Evolutionary conservation across 2,888 invertebrate species (phyloP).

Genomic region (Isotomurus palustris): DNA sequence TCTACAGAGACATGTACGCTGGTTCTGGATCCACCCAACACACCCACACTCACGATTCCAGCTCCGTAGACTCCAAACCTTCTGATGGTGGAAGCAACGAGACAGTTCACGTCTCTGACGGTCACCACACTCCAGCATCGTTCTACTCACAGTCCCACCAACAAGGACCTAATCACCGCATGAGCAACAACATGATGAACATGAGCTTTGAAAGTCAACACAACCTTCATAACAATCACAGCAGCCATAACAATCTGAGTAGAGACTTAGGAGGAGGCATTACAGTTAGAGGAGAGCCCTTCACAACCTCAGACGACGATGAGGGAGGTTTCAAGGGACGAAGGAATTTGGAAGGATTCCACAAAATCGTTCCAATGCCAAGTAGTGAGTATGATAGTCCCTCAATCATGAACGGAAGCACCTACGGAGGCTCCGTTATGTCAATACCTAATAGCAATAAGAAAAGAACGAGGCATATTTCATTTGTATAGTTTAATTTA

Average conservation of each 20-base stretch:
- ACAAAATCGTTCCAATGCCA: slow-evolving; percentile 45
- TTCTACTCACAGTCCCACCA: slow-evolving; percentile 32
- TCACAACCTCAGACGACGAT: slow-evolving; percentile 42
- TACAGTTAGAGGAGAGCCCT: slow-evolving; percentile 23
- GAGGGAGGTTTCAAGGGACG: slow-evolving; percentile 41
- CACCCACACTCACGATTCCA: slow-evolving; percentile 43
- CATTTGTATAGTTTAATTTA: slow-evolving; percentile 36
- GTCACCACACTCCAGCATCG: slow-evolving; percentile 39
- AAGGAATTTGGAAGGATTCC: slow-evolving; percentile 38
- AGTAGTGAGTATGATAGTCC: slow-evolving; percentile 45
- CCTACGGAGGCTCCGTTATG: slow-evolving; percentile 44
- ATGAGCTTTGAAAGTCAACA: slow-evolving; percentile 19
- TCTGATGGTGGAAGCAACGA: slow-evolving; percentile 44
- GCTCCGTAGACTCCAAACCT: slow-evolving; percentile 44
- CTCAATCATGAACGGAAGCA: slow-evolving; percentile 44
- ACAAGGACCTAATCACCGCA: slow-evolving; percentile 10
- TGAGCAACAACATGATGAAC: slow-evolving; percentile 18
- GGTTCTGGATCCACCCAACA: slow-evolving; percentile 41
- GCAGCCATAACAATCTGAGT: slow-evolving; percentile 38
- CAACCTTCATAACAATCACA: slow-evolving; percentile 14
- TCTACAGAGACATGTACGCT: slow-evolving; percentile 46
- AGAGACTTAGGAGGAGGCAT: slow-evolving; percentile 23
- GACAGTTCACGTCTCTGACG: slow-evolving; percentile 45
- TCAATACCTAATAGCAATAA: slow-evolving; percentile 46
- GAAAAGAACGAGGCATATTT: slow-evolving; percentile 45